Evolutionary conservation across 2,888 invertebrate species (phyloP), one percentile per base, ranked within the genome.

Genomic region (Epinotia demarniana): DNA sequence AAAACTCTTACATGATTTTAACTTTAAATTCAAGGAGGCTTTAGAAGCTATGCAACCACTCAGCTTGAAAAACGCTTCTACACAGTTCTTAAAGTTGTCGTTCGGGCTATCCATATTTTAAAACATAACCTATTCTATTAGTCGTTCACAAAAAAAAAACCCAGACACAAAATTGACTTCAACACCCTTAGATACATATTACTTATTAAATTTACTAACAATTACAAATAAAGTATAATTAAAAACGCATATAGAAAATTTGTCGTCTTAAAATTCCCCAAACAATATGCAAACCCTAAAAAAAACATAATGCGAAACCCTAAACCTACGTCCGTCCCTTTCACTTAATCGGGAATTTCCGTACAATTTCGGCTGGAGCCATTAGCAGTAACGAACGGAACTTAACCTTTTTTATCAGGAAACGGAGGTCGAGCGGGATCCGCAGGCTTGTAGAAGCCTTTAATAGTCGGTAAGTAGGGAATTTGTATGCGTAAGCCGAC

Each of bases 391-490:
- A 58, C 49, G 58, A 70, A 75, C 39, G 70, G 58, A 66, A 69
- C 58, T 58, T 58, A 63, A 66, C 75, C 71, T 71, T 71, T 71
- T 75, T 75, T 71, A 71, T 66, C 75, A 61, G 64, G 53, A 71
- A 71, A 60, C 39, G 18, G 27, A 53, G 71, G 68, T 69, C 39
- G 33, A 53, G 16, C 70, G 60, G 58, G 60, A 60, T 66, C 53
- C 70, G 58, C 53, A 23, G 23, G 23, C 19, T 58, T 58, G 12
- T 19, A 13, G 6, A 33, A 33, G 33, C 13, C 58, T 1, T 49
- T 13, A 49, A 49, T 49, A 49, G 49, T 49, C 16, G 5, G 16
- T 49, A 49, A 49, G n/a, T 16, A 49, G 49, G 49, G 2, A 16
- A 16, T 49, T 49, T 49, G 49, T 49, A 49, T 49, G 49, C 49